phyloP scores from a whole-genome alignment of 2,113 vertebrate species.

The Dipodomys ordii region DNA sequence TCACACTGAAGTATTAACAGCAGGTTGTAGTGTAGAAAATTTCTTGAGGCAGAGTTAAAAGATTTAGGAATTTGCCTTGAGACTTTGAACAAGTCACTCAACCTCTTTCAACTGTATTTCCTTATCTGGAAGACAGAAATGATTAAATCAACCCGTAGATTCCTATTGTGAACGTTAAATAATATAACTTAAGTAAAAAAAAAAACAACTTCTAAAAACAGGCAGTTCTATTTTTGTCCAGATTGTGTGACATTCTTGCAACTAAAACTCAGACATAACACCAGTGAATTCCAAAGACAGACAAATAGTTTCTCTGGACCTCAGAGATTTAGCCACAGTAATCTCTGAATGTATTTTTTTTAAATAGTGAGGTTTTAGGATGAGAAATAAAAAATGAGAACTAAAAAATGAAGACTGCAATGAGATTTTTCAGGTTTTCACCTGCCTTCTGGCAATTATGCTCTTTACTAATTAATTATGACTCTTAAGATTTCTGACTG shows the following conservation, averaged over 20 bases:
- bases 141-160: background rate
- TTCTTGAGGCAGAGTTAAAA: slow-evolving; percentile 56
- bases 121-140: slow-evolving; percentile 49
- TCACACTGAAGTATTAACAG: slow-evolving; percentile 54
- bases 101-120: slow-evolving; percentile 41
- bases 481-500: slow-evolving; percentile 57
- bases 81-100: slow-evolving; percentile 50
- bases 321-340: slow-evolving; percentile 5
- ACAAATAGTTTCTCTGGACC: background rate
- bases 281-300: too few relatives aligned
- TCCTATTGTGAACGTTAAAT: slow-evolving; percentile 28
- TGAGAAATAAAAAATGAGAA: slow-evolving; percentile 16
- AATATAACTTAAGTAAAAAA: slow-evolving; percentile 31
- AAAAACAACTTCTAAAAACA: slow-evolving; percentile 1
- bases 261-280: background rate
- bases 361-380: background rate
- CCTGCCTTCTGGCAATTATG: slow-evolving; percentile 20
- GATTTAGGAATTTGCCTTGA: slow-evolving; percentile 45
- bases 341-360: background rate
- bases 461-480: slow-evolving; percentile 46
- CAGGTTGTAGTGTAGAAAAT: slow-evolving; percentile 31
- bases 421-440: slow-evolving; percentile 16
- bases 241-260: slow-evolving; percentile 3
- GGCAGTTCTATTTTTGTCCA: background rate
- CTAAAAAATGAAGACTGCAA: slow-evolving; percentile 47